Evolutionary conservation across 2,888 invertebrate genomes (phyloP).

Genomic region (Pandemis corylana): DNA sequence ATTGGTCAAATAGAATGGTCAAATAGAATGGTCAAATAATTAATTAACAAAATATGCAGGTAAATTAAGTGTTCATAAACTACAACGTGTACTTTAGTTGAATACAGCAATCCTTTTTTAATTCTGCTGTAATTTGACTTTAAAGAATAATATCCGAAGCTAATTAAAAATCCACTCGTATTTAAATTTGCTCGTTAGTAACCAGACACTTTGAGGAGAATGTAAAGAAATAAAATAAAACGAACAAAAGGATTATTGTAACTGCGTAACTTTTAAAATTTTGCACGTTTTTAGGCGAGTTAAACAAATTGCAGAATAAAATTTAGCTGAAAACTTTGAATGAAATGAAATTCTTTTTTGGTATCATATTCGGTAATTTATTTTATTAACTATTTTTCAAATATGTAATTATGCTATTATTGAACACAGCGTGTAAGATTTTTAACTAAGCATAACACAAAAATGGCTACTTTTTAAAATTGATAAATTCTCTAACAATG

Average conservation of each 20-base stretch:
- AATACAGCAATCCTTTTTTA: not conserved
- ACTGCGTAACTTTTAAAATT: not conserved
- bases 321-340: not conserved
- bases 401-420: too few relatives aligned
- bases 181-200: conserved; percentile 20
- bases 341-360: not conserved
- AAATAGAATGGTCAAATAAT: not conserved
- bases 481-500: too few relatives aligned
- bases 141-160: not conserved
- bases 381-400: too few relatives aligned
- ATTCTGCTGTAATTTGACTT: not conserved
- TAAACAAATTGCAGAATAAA: not conserved
- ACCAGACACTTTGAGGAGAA: conserved; percentile 14
- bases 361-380: not conserved
- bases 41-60: not conserved
- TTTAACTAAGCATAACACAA: too few relatives aligned
- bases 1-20: not conserved
- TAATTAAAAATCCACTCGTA: conserved; percentile 3
- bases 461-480: too few relatives aligned
- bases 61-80: not conserved
- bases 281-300: not conserved
- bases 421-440: too few relatives aligned
- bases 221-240: not conserved
- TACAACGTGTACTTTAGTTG: not conserved
- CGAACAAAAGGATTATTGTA: not conserved